These are phyloP conservation scores for Vombatus ursinus DNA, from an alignment of 2,113 vertebrate species.

Conservation along the genomic window DNA sequence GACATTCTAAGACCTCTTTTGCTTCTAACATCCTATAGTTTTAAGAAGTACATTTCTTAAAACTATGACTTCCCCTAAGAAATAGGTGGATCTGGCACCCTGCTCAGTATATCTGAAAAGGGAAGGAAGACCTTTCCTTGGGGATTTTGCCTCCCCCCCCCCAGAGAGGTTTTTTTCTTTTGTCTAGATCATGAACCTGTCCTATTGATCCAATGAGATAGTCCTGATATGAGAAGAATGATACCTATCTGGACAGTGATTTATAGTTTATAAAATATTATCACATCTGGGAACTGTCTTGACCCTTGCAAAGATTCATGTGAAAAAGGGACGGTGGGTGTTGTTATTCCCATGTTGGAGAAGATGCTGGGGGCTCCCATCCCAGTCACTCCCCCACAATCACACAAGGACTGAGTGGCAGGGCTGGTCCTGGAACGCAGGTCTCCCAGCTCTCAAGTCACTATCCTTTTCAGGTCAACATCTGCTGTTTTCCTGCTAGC, in stretches of 20 bases:
- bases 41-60: neutral
- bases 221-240: neutral
- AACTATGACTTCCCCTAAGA: neutral
- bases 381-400: neutral
- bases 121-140: accelerated
- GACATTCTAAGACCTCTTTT: neutral
- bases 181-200: neutral
- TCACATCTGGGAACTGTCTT: neutral
- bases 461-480: neutral
- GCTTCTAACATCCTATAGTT: neutral
- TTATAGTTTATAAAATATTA: neutral
- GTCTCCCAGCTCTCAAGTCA: neutral
- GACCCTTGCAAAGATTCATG: neutral
- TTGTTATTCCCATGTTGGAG: neutral
- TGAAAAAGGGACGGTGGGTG: neutral
- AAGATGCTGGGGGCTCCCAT: neutral
- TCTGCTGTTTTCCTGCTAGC: neutral
- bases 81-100: neutral
- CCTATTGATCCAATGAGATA: neutral
- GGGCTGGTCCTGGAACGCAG: neutral
- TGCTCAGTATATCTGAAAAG: neutral
- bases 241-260: neutral
- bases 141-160: neutral
- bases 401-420: neutral
- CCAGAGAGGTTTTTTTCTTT: neutral